Base-by-base conservation (phyloP, 2,113 vertebrate genomes). In the Crotalus tigris region DNA sequence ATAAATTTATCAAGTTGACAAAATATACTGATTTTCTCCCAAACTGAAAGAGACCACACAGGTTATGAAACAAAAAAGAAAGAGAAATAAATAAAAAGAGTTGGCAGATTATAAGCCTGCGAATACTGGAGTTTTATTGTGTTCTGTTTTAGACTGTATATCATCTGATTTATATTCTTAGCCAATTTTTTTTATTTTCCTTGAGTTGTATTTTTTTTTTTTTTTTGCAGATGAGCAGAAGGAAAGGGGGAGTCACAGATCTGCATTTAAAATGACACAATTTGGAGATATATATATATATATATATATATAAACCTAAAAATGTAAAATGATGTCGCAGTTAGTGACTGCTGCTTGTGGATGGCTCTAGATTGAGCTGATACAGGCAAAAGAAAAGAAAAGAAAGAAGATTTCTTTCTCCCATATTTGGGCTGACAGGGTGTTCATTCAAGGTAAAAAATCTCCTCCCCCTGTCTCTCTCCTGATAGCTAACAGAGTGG, bases 81-180 rank as follows among this genome's bases (percentile, higher is more conserved):
- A 90, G 87, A 9, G 19, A 23, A 92, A 93, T 61, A 94, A 94
- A 87, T 94, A 92, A 93, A 0, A 0, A 93, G 53, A 88, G 33
- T 26, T 95, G 81, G 88, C 93, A 93, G 85, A 26, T 54, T 69
- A 10, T 33, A 95, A 95, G 88, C 24, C 75, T 64, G 51, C 86
- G 87, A 92, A 90, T 90, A 88, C 87, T 92, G 39, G 87, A 94
- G 59, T 92, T 93, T 90, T 92, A 88, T 94, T 93, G 69, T 90
- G 44, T 92, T 95, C 87, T 61, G 44, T 58, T 87, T 91, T 89
- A 95, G 89, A 12, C 58, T 89, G 54, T 85, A 51, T 44, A 57
- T 92, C 89, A 90, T 93, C 46, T 54, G 75, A 81, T 90, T 93
- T 93, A 93, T 90, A 58, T 87, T 90, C 81, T 46, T 58, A 87